Percentiles rank a stretch among this genome's conserved stretches.
Evolutionary conservation across 2,797 vertebrate species (phyloP).

Genomic region (Enoplosus armatus): DNA sequence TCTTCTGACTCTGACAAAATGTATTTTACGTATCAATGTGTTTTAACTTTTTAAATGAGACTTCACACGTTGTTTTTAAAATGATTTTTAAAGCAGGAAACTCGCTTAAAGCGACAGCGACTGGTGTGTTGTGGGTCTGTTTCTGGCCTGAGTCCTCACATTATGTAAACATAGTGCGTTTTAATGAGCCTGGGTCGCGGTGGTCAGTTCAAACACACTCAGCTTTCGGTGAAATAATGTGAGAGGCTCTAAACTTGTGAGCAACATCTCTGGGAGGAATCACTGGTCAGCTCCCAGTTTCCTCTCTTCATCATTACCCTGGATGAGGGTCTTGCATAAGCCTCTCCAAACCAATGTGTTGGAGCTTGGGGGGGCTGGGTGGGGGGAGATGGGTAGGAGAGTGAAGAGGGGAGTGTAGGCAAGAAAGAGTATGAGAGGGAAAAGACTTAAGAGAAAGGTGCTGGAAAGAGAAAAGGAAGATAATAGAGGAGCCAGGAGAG

Average conservation of each 20-base stretch:
- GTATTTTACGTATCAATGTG: not conserved
- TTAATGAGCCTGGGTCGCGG: constrained; percentile 78
- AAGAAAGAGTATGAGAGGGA: constrained; percentile 52
- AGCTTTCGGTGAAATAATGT: constrained; percentile 71
- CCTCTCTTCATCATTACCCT: constrained; percentile 77
- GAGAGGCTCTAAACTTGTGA: constrained; percentile 76
- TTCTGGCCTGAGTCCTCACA: constrained; percentile 59
- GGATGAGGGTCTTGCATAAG: constrained; percentile 83
- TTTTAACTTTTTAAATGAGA: not conserved
- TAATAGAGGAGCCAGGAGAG: constrained; percentile 60
- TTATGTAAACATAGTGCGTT: constrained; percentile 78
- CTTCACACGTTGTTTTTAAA: not conserved
- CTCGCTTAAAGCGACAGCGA: constrained; percentile 25
- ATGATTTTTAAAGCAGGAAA: constrained; percentile 1
- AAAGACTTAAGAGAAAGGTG: constrained; percentile 74
- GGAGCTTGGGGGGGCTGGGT: constrained; percentile 33
- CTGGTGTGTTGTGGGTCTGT: constrained; percentile 48
- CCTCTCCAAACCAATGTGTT: constrained; percentile 80
- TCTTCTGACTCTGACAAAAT: not conserved
- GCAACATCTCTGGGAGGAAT: constrained; percentile 76
- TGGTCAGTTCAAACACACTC: constrained; percentile 78
- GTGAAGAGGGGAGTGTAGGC: constrained; percentile 37
- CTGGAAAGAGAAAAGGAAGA: constrained; percentile 70
- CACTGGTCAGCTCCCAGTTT: constrained; percentile 77
- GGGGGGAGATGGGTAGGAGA: constrained; percentile 44